A percentile compares a stretch with the other conserved stretches of the same genome.
phyloP scores from a whole-genome alignment of 2,113 vertebrate genomes.

The Sapayoa aenigma region DNA sequence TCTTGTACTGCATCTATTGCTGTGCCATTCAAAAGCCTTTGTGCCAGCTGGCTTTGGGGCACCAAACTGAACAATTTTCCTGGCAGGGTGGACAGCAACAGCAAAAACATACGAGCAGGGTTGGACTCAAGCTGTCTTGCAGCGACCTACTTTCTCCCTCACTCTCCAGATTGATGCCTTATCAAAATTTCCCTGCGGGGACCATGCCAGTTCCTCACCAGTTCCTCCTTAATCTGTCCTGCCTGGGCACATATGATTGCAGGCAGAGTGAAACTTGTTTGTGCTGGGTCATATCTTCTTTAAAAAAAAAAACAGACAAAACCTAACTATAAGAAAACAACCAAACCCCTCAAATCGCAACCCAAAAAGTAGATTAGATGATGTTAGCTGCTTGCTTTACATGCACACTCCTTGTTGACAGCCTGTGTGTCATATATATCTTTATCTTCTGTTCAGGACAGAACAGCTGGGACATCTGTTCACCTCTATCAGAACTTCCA shows the following conservation, averaged over 20 bases:
- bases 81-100: neutral
- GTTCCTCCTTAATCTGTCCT: neutral
- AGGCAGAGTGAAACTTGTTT: neutral
- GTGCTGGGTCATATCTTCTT: neutral
- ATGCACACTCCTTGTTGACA: neutral
- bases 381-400: neutral
- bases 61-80: neutral
- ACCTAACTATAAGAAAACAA: too few species aligned
- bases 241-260: neutral
- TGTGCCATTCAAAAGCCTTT: neutral
- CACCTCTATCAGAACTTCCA: neutral
- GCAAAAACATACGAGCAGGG: neutral
- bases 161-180: neutral
- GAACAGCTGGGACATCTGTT: neutral
- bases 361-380: neutral
- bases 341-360: accelerated
- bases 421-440: neutral
- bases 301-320: neutral
- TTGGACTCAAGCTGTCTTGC: neutral
- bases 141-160: neutral
- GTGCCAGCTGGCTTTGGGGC: neutral
- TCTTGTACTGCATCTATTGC: neutral
- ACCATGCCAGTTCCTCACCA: neutral
- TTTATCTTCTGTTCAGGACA: neutral
- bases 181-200: neutral